Evolutionary conservation across 2,888 invertebrate genomes (phyloP).

Genomic region (Dasypogon diadema): DNA sequence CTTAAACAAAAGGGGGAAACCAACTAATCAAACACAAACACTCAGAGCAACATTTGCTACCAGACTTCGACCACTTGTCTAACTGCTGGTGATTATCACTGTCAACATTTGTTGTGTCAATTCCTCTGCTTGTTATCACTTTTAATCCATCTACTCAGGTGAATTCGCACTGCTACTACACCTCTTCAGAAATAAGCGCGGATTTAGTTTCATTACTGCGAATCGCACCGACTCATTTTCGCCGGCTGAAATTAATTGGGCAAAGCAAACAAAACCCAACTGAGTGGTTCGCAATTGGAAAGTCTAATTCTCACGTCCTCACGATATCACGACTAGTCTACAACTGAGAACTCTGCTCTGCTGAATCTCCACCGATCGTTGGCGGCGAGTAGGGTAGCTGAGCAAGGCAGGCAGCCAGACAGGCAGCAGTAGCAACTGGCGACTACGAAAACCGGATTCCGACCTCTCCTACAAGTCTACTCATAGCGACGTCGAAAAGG

Average conservation of each 20-base stretch:
- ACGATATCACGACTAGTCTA: slow-evolving; percentile 69
- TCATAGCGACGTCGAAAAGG: background rate
- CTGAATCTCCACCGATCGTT: slow-evolving; percentile 51
- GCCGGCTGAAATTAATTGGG: slow-evolving; percentile 19
- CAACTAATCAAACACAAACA: slow-evolving; percentile 12
- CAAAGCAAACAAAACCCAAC: slow-evolving; percentile 22
- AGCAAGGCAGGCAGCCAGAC: too few relatives aligned
- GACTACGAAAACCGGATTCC: slow-evolving; percentile 28
- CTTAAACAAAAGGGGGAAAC: slow-evolving; percentile 16
- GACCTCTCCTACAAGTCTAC: background rate
- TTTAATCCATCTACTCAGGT: slow-evolving; percentile 15
- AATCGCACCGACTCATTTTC: background rate
- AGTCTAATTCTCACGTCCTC: slow-evolving; percentile 63
- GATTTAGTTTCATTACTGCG: slow-evolving; percentile 10
- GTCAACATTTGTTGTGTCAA: slow-evolving; percentile 25
- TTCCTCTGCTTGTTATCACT: background rate
- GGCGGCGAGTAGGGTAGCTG: background rate
- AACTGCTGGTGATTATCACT: slow-evolving; percentile 5
- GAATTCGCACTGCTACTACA: background rate
- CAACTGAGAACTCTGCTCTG: slow-evolving; percentile 65
- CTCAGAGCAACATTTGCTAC: slow-evolving; percentile 18
- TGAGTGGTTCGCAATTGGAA: slow-evolving; percentile 13
- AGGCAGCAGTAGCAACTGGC: background rate
- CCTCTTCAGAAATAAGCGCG: slow-evolving; percentile 14
- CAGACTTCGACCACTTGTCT: slow-evolving; percentile 20